Conservation (phyloP, 30 jellyfish, hydroid and myxozoan genomes). For the Hydractinia symbiolongicarpus region DNA sequence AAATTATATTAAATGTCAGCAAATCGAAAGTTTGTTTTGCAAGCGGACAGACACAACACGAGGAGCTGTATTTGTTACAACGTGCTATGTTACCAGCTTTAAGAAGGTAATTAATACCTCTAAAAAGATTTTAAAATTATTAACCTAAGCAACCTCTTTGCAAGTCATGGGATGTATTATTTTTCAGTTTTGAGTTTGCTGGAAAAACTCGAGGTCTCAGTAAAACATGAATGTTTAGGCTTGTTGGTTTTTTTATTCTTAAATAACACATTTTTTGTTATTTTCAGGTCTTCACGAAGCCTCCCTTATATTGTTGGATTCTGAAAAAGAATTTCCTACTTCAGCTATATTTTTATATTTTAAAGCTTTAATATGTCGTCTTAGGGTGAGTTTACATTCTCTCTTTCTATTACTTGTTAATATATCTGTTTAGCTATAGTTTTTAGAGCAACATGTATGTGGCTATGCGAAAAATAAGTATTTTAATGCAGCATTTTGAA, state of each 20-base stretch:
- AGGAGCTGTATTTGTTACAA: too few species aligned
- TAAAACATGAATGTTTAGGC: too few species aligned
- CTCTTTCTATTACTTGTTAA: neutral
- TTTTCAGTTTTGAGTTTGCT: too few species aligned
- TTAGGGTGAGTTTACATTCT: slow-evolving; percentile 45
- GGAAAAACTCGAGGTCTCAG: too few species aligned
- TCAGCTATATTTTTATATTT: slow-evolving; percentile 85
- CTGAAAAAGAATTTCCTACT: slow-evolving; percentile 71
- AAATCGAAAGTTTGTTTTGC: neutral
- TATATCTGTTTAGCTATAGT: neutral
- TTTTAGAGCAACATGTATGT: neutral
- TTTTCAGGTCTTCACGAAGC: slow-evolving; percentile 80
- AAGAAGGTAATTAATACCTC: too few species aligned
- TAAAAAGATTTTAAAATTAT: neutral
- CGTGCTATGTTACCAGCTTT: too few species aligned
- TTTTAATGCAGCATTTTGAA: too few species aligned
- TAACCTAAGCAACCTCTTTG: neutral
- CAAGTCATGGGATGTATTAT: too few species aligned
- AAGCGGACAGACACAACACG: neutral
- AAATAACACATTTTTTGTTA: neutral
- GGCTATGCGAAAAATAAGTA: too few species aligned
- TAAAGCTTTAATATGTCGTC: slow-evolving; percentile 74
- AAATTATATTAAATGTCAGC: too few species aligned
- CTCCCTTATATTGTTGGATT: slow-evolving; percentile 57
- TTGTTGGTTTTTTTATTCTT: too few species aligned